These are phyloP conservation scores for Triplophysa yarkandensis DNA, from an alignment of 2,797 vertebrate species.

Conservation along the genomic window DNA sequence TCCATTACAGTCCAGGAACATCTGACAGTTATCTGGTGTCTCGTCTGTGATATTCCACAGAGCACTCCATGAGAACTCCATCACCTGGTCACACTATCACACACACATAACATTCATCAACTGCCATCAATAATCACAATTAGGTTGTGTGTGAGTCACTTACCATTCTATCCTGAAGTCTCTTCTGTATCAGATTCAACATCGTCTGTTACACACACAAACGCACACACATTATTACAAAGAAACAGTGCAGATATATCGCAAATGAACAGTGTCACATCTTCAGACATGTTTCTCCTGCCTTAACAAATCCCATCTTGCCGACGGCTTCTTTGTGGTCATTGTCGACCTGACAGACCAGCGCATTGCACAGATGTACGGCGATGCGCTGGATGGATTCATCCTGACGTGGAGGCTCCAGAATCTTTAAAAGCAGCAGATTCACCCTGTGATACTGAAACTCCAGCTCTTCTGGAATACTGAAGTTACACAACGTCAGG, in stretches of 20 bases:
- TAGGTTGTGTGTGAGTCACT: slow-evolving; percentile 67
- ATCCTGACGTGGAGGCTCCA: slow-evolving; percentile 90
- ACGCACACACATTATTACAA: neutral
- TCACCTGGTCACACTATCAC: slow-evolving; percentile 94
- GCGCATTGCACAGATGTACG: slow-evolving; percentile 94
- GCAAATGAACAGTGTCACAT: too few relatives aligned
- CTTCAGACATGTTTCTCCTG: slow-evolving; percentile 50
- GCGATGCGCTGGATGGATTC: slow-evolving; percentile 98
- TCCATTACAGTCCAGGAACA: slow-evolving; percentile 95
- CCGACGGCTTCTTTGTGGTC: slow-evolving; percentile 98
- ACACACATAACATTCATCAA: neutral
- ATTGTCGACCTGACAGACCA: slow-evolving; percentile 99
- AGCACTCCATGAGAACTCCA: slow-evolving; percentile 99
- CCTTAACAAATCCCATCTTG: slow-evolving; percentile 99
- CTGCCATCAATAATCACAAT: neutral
- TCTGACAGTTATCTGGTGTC: slow-evolving; percentile 97
- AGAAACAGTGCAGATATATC: too few relatives aligned
- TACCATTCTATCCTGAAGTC: slow-evolving; percentile 89
- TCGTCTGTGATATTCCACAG: slow-evolving; percentile 99
- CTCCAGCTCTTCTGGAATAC: slow-evolving; percentile 95
- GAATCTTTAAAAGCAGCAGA: slow-evolving; percentile 91
- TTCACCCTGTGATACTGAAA: slow-evolving; percentile 96
- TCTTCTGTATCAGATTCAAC: slow-evolving; percentile 97
- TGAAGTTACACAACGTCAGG: slow-evolving; percentile 96
- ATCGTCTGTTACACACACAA: slow-evolving; percentile 82